Evolutionary conservation across 1,140 invertebrate species (phyloP).

Genomic region (Anoplophora glabripennis): DNA sequence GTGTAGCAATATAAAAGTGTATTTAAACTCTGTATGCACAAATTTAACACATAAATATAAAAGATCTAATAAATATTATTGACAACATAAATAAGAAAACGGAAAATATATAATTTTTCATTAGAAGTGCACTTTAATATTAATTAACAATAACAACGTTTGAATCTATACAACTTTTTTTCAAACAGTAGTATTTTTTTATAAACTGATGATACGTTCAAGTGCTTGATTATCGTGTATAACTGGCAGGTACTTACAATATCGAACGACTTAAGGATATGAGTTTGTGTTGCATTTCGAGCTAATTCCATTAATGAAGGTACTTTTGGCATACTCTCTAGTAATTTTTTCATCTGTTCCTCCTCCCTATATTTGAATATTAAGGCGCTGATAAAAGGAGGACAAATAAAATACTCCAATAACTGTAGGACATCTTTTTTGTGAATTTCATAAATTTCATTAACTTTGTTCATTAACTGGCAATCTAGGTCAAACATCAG

Average conservation of each 20-base stretch:
- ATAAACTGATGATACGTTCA: conserved; percentile 5
- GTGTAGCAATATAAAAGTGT: no score
- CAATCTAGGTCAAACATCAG: neutral
- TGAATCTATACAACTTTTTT: neutral
- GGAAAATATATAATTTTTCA: no score
- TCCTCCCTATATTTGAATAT: neutral
- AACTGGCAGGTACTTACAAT: conserved; percentile 7
- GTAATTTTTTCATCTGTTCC: neutral
- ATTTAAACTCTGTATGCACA: no score
- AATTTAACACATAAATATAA: no score
- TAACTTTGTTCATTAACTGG: neutral
- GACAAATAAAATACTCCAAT: neutral
- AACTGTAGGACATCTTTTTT: neutral
- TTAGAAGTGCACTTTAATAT: no score
- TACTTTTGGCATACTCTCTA: conserved; percentile 1
- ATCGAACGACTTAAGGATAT: conserved; percentile 10
- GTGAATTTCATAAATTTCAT: neutral
- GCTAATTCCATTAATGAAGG: conserved; percentile 18
- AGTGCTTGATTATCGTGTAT: conserved; percentile 9
- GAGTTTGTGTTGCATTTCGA: conserved; percentile 11
- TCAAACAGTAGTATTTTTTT: conserved; percentile 15
- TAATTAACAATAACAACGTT: no score
- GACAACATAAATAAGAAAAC: no score
- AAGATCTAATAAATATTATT: no score
- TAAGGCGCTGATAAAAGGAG: neutral